A percentile compares a stretch with the other conserved stretches of the same genome.
Conservation (phyloP, 2,888 invertebrate genomes). For the Amaurobius ferox region DNA sequence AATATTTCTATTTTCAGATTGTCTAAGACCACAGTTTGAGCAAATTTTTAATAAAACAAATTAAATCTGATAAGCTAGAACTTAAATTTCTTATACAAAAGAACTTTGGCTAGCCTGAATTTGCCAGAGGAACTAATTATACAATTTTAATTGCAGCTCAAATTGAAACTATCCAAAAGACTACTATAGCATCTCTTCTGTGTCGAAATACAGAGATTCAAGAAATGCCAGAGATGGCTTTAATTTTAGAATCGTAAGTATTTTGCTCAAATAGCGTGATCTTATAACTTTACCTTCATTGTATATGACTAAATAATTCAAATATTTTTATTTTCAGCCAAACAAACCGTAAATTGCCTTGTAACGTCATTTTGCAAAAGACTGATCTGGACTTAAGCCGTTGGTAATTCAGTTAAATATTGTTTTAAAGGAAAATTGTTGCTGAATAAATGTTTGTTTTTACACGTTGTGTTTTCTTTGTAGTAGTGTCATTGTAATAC, state of each 20-base stretch:
- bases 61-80: no score
- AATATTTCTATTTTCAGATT: no score
- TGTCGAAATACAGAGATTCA: constrained; percentile 65
- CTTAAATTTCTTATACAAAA: no score
- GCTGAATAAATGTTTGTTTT: not conserved
- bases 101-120: no score
- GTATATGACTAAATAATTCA: no score
- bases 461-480: no score
- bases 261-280: no score
- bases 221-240: constrained; percentile 41
- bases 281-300: no score
- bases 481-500: no score
- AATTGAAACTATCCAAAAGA: constrained; percentile 52
- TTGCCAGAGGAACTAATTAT: no score
- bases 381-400: constrained; percentile 20
- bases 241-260: constrained; percentile 60
- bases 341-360: constrained; percentile 13
- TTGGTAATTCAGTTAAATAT: constrained; percentile 22
- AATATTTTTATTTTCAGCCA: constrained; percentile 19
- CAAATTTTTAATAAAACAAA: no score
- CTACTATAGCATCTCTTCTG: constrained; percentile 67
- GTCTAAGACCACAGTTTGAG: no score
- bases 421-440: not conserved
- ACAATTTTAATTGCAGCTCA: constrained; percentile 58
- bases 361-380: not conserved